Conservation (phyloP, 2,113 vertebrate genomes). For the Gobius niger region DNA sequence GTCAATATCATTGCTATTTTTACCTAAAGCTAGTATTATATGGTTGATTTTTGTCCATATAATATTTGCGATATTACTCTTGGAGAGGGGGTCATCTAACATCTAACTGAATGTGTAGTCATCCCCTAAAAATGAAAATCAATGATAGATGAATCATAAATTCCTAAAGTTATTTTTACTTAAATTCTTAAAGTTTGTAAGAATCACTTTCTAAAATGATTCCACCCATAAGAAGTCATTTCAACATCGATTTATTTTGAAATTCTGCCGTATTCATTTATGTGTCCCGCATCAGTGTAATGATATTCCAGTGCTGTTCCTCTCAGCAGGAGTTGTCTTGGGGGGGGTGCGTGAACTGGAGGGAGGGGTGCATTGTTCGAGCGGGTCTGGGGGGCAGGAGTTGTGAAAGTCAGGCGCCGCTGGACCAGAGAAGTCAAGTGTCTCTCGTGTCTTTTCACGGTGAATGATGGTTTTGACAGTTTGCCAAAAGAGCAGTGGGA, state of each 20-base stretch:
- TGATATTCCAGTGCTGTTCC: conserved; percentile 22
- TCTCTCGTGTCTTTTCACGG: conserved; percentile 69
- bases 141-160: too few species aligned
- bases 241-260: too few species aligned
- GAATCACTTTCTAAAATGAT: too few species aligned
- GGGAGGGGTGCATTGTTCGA: conserved; percentile 6
- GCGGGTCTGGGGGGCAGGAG: conserved; percentile 38
- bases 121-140: too few species aligned
- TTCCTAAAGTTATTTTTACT: too few species aligned
- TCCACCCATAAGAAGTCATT: too few species aligned
- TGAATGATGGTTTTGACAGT: conserved; percentile 80
- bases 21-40: not conserved
- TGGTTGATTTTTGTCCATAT: too few species aligned
- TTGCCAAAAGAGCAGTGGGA: conserved; percentile 75
- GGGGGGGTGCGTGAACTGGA: conserved; percentile 33
- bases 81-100: too few species aligned
- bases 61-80: too few species aligned
- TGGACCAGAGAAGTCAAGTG: conserved; percentile 67
- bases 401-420: conserved; percentile 67
- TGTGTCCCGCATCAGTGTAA: not conserved
- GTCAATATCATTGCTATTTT: not conserved
- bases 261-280: not conserved
- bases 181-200: too few species aligned
- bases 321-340: conserved; percentile 30
- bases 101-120: too few species aligned